phyloP scores from a whole-genome alignment of 2,797 vertebrate genomes.

The Bucorvus abyssinicus region DNA sequence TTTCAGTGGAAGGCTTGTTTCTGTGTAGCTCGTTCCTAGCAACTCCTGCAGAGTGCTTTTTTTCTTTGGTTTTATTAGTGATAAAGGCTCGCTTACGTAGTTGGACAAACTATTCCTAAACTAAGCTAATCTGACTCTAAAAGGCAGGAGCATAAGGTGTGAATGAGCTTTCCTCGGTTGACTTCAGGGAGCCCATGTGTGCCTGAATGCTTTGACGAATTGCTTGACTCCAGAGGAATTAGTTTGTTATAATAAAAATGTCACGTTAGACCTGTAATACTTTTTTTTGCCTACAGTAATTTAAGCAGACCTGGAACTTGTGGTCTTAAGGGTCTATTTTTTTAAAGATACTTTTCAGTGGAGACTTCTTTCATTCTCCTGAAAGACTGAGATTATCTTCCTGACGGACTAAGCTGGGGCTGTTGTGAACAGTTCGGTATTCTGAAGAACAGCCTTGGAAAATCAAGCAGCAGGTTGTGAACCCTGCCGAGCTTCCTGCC shows the following conservation, averaged over 20 bases:
- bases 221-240: neutral
- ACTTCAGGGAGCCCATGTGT: neutral
- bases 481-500: neutral
- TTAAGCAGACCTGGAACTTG: neutral
- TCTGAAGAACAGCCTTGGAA: neutral
- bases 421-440: rapidly evolving
- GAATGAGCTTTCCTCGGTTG: neutral
- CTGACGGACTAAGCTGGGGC: neutral
- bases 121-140: neutral
- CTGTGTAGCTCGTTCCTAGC: neutral
- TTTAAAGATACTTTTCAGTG: neutral
- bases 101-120: neutral
- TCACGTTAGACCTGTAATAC: neutral
- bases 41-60: neutral
- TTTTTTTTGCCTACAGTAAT: neutral
- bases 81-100: neutral
- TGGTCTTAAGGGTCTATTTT: too few species aligned
- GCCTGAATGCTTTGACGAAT: rapidly evolving
- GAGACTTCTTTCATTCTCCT: neutral
- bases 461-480: neutral
- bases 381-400: neutral
- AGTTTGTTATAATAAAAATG: neutral
- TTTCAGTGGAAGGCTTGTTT: neutral
- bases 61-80: neutral
- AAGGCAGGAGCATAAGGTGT: neutral